Conservation (phyloP, 37 sponge, comb jelly and placozoan species). For the Cladorhizidae sp. region DNA sequence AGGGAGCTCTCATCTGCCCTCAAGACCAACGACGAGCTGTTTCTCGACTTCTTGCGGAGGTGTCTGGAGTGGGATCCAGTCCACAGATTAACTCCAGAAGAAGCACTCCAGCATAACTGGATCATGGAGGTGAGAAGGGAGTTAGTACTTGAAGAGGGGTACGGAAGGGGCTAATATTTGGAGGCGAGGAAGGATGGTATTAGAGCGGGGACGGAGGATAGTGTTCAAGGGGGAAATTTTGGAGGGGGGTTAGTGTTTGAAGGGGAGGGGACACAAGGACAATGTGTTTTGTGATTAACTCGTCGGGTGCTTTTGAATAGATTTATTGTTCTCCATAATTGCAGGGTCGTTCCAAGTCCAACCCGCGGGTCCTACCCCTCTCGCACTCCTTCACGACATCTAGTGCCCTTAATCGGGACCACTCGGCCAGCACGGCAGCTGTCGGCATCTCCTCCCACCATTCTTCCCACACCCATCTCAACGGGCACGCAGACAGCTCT, state of each 20-base stretch:
- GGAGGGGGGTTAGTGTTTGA: too few relatives aligned
- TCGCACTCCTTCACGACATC: too few relatives aligned
- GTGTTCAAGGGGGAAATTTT: not conserved
- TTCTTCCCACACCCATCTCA: slow-evolving; percentile 46
- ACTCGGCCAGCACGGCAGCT: too few relatives aligned
- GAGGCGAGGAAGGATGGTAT: too few relatives aligned
- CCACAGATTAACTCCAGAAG: slow-evolving; percentile 72
- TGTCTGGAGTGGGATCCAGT: slow-evolving; percentile 85
- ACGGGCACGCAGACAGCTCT: slow-evolving; percentile 9
- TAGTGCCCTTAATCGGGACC: not conserved
- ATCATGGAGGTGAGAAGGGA: slow-evolving; percentile 60
- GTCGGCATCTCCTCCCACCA: not conserved
- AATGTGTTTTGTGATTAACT: too few relatives aligned
- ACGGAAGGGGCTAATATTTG: too few relatives aligned
- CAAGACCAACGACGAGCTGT: slow-evolving; percentile 69
- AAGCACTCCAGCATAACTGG: slow-evolving; percentile 87
- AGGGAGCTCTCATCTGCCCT: slow-evolving; percentile 64
- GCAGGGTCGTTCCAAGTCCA: slow-evolving; percentile 31
- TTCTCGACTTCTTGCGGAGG: slow-evolving; percentile 85
- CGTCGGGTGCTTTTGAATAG: too few relatives aligned
- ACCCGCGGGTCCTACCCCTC: slow-evolving; percentile 11
- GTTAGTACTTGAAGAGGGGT: too few relatives aligned
- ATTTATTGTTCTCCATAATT: not conserved
- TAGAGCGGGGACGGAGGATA: too few relatives aligned
- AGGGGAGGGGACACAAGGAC: too few relatives aligned